These are phyloP conservation scores for Peromyscus eremicus DNA, from an alignment of 2,797 vertebrate species.

Conservation along the genomic window DNA sequence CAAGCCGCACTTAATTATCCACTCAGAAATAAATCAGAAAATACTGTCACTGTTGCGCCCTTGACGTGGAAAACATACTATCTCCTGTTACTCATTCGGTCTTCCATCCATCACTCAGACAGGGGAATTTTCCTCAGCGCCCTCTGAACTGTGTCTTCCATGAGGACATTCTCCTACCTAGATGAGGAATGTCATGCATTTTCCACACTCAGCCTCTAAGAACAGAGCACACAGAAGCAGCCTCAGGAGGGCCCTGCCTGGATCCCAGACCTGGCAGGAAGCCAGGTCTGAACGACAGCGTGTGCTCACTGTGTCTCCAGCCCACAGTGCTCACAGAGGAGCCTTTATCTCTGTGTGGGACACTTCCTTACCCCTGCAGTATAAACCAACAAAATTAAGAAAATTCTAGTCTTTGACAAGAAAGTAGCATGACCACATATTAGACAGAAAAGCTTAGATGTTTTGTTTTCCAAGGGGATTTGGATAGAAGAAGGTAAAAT, in stretches of 20 bases:
- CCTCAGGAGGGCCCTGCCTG: accelerated
- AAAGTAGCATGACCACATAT: neutral
- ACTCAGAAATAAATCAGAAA: neutral
- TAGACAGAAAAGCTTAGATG: neutral
- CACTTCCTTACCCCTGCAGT: neutral
- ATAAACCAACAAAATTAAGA: neutral
- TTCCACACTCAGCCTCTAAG: constrained; percentile 63
- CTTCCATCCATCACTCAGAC: constrained; percentile 22
- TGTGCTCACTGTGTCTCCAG: accelerated
- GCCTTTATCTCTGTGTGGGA: accelerated
- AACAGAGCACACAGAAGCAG: neutral
- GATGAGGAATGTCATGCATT: constrained; percentile 76
- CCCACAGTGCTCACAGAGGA: accelerated
- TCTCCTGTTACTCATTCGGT: neutral
- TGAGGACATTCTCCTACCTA: constrained; percentile 58
- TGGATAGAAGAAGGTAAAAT: neutral
- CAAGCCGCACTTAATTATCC: neutral
- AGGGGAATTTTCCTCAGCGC: neutral
- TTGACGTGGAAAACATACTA: neutral
- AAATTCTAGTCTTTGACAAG: neutral
- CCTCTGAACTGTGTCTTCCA: neutral
- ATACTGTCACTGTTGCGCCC: accelerated
- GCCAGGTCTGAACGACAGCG: neutral
- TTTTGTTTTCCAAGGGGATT: neutral
- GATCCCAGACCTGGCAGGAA: neutral